Conservation (phyloP, 2,797 vertebrate species). For the Sebastes itinus region DNA sequence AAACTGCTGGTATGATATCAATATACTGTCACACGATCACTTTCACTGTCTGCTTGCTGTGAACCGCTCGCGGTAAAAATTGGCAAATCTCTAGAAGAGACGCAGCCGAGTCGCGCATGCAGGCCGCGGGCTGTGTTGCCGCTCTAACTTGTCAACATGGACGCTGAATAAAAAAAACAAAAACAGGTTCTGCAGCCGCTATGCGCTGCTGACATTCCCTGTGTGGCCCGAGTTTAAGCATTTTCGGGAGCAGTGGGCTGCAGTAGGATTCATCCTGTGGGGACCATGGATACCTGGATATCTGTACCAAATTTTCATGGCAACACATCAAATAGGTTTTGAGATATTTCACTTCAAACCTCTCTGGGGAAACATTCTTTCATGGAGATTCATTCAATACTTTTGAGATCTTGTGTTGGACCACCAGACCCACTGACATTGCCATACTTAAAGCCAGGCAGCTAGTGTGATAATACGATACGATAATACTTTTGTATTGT, state of each 20-base stretch:
- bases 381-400: background rate
- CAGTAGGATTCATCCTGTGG: background rate
- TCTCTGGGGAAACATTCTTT: background rate
- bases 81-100: too few species aligned
- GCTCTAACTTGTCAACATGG: too few species aligned
- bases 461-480: background rate
- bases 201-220: too few species aligned
- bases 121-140: too few species aligned
- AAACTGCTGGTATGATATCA: too few species aligned
- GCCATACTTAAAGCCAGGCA: background rate
- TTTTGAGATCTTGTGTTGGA: background rate
- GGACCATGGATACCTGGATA: background rate
- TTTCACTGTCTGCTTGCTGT: too few species aligned
- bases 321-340: background rate
- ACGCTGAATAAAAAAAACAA: too few species aligned
- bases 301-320: background rate
- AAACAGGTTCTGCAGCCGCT: too few species aligned
- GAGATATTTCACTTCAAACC: background rate
- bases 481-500: too few species aligned
- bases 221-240: background rate
- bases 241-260: background rate
- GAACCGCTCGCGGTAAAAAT: too few species aligned
- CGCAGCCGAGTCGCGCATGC: too few species aligned
- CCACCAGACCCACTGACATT: background rate
- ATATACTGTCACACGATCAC: too few species aligned